Percentiles rank a stretch among this genome's conserved stretches.
phyloP scores from a whole-genome alignment of 2,113 vertebrate species.

The Leptobrachium ailaonicum region DNA sequence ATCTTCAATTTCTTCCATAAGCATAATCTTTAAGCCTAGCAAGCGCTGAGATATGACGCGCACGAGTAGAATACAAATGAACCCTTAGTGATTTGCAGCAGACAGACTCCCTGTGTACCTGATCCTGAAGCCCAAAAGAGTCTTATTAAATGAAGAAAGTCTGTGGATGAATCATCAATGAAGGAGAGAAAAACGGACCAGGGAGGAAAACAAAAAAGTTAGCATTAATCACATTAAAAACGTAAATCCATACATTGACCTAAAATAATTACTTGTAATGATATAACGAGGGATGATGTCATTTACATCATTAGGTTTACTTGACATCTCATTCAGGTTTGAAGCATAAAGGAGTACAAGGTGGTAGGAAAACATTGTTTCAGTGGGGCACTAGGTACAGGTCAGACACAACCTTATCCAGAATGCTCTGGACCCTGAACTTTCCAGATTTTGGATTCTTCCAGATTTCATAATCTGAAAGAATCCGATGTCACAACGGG shows the following conservation, averaged over 20 bases:
- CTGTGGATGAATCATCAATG: conserved; percentile 11
- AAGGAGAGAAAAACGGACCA: conserved; percentile 10
- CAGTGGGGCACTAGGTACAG: no score
- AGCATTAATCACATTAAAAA: background rate
- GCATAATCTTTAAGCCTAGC: conserved; percentile 31
- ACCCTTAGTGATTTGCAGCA: conserved; percentile 31
- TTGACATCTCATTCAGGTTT: no score
- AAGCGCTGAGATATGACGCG: conserved; percentile 17
- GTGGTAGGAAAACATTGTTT: no score
- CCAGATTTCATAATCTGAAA: no score
- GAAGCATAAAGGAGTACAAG: no score
- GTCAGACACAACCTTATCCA: no score
- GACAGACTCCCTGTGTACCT: conserved; percentile 30
- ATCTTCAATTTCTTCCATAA: background rate
- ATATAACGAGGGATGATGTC: background rate
- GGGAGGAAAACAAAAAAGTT: background rate
- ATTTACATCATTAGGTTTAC: background rate
- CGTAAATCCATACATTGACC: background rate
- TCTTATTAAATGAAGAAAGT: conserved; percentile 37
- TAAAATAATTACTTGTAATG: background rate
- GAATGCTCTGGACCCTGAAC: no score
- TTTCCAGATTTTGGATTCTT: no score
- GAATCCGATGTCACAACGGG: no score
- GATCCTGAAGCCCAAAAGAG: conserved; percentile 30
- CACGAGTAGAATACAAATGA: conserved; percentile 39